Base-by-base conservation (phyloP, 2,888 invertebrate genomes). In the Seira ritae region DNA sequence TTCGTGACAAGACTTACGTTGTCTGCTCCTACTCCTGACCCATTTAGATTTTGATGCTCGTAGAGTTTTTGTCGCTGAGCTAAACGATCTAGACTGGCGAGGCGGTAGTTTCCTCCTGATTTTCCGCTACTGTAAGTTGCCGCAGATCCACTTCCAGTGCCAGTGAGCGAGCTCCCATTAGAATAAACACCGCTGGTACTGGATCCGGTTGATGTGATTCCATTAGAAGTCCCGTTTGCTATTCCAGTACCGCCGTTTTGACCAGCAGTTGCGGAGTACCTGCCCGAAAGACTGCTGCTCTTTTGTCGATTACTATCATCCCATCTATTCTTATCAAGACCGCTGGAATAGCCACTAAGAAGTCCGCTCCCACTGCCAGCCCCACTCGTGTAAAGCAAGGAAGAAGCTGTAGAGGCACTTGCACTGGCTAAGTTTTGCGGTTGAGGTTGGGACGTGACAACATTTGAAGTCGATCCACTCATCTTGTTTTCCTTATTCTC, bases 1-100 rank as follows among this genome's bases (percentile, higher is more conserved):
- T 31, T 31, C 31, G 31, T 31, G 31, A 31, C 3, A 31, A 31
- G 31, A 86, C 87, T 87, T 82, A 85, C 88, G 70, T 78, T 78
- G 37, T 85, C 84, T 17, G 50, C 62, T 6, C 68, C 73, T 65
- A 67, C 22, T 75, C 50, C 82, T 65, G 72, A 67, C 70, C 87
- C 84, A 83, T 84, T 87, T 92, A 94, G 93, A 87, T 80, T 85
- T 92, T 94, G 93, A 87, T 94, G 94, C 90, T 95, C 96, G 90
- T 95, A 94, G 89, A 96, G 94, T 90, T 96, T 94, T 91, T 96
- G 96, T 84, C 96, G 93, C 89, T 95, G 93, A 68, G 96, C 96
- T 90, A 96, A 92, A 90, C 96, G 93, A 91, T 96, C 96, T 86
- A 96, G 93, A 90, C 96, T 96, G 77, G 96, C 95, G 89, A 96